These are phyloP conservation scores for Cataglyphis livida DNA, from an alignment of 2,888 invertebrate species.

Conservation along the genomic window DNA sequence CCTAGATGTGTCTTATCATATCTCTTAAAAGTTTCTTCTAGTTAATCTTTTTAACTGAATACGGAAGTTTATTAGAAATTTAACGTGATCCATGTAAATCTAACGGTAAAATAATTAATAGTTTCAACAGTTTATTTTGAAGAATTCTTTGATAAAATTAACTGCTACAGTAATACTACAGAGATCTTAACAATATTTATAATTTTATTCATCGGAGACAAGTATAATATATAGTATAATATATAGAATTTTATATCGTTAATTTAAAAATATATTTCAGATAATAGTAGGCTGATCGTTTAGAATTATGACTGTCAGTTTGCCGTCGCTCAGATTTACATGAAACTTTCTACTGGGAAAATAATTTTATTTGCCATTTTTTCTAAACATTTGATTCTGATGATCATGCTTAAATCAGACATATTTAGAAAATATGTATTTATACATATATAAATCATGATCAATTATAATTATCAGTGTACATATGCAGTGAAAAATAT, in stretches of 20 bases:
- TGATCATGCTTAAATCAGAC: background rate
- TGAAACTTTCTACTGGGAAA: background rate
- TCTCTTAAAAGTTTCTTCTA: constrained; percentile 23
- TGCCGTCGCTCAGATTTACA: background rate
- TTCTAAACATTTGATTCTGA: background rate
- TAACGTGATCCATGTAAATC: constrained; percentile 15
- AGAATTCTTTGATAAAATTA: background rate
- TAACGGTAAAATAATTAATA: constrained; percentile 30
- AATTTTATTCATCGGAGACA: background rate
- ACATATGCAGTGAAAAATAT: background rate
- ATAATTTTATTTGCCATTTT: background rate
- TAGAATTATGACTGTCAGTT: background rate
- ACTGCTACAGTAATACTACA: background rate
- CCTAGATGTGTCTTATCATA: constrained; percentile 48
- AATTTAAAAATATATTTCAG: background rate
- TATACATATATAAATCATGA: background rate
- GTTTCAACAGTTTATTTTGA: background rate
- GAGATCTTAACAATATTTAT: background rate
- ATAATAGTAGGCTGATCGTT: background rate
- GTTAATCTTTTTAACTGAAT: constrained; percentile 20
- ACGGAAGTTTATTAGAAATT: constrained; percentile 33
- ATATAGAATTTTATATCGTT: background rate
- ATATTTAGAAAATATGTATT: background rate
- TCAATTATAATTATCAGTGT: background rate
- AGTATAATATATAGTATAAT: background rate